These are phyloP conservation scores for Glyptemys insculpta DNA, from an alignment of 2,797 vertebrate species.

Conservation along the genomic window DNA sequence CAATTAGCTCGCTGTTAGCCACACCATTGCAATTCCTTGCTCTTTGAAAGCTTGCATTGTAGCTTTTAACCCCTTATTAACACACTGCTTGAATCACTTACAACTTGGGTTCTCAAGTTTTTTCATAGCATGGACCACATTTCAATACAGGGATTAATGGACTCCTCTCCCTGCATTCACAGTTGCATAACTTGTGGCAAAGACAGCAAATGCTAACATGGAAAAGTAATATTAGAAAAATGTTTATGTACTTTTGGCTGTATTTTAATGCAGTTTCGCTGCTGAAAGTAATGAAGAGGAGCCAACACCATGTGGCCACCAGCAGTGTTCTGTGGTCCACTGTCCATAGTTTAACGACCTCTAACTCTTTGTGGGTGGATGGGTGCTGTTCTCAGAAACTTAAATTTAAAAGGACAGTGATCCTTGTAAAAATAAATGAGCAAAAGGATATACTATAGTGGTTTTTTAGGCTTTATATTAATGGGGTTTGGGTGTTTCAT, in stretches of 20 bases:
- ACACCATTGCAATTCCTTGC: neutral
- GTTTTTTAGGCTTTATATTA: neutral
- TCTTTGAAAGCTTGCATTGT: neutral
- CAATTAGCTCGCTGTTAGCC: constrained; percentile 23
- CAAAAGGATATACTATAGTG: neutral
- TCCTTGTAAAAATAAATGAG: neutral
- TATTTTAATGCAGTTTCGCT: neutral
- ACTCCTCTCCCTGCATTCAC: neutral
- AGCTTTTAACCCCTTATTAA: constrained; percentile 27
- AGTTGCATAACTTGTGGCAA: fast-evolving
- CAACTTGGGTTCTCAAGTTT: neutral
- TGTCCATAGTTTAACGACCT: neutral
- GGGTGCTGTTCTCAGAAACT: neutral
- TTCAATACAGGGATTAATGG: neutral
- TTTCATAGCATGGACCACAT: neutral
- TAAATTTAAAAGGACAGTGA: neutral
- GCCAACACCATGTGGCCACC: neutral
- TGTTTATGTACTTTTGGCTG: neutral
- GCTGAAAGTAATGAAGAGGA: neutral
- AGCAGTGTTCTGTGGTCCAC: neutral
- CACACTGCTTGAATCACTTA: constrained; percentile 1
- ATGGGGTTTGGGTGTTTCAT: neutral
- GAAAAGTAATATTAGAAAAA: neutral
- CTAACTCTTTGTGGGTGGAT: neutral
- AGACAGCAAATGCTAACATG: neutral